Evolutionary conservation across 2,888 invertebrate species (phyloP).

Genomic region (Conistra vaccinii): DNA sequence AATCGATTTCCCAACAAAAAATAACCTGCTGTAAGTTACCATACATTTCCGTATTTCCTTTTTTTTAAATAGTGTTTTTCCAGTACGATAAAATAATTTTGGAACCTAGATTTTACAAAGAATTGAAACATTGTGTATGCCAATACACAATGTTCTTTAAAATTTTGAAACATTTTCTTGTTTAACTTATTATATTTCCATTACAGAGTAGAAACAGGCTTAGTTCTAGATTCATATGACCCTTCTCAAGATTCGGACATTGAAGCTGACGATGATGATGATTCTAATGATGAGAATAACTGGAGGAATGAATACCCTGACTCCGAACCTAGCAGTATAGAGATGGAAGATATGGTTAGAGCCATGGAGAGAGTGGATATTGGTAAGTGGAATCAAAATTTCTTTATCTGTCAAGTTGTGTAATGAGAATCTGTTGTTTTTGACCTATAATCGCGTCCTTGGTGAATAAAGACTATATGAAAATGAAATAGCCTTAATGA

Average conservation of each 20-base stretch:
- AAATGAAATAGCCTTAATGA: not conserved
- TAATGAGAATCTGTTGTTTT: not conserved
- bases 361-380: slow-evolving; percentile 89
- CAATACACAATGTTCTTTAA: not conserved
- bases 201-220: slow-evolving; percentile 77
- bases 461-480: not conserved
- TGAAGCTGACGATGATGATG: slow-evolving; percentile 90
- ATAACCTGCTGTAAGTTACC: not conserved
- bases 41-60: too few species aligned
- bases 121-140: too few species aligned
- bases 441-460: not conserved
- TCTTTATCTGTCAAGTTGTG: not conserved
- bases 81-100: not conserved
- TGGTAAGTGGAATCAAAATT: slow-evolving; percentile 69
- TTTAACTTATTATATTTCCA: not conserved
- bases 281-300: slow-evolving; percentile 95
- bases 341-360: slow-evolving; percentile 91
- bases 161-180: not conserved
- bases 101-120: not conserved
- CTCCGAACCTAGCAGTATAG: slow-evolving; percentile 91
- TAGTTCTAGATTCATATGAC: slow-evolving; percentile 80
- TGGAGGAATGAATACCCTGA: slow-evolving; percentile 95
- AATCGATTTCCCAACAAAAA: not conserved
- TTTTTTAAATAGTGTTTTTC: too few species aligned
- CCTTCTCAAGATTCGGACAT: slow-evolving; percentile 75